Conservation (phyloP, 2,888 invertebrate species). For the Mythimna ferrago region DNA sequence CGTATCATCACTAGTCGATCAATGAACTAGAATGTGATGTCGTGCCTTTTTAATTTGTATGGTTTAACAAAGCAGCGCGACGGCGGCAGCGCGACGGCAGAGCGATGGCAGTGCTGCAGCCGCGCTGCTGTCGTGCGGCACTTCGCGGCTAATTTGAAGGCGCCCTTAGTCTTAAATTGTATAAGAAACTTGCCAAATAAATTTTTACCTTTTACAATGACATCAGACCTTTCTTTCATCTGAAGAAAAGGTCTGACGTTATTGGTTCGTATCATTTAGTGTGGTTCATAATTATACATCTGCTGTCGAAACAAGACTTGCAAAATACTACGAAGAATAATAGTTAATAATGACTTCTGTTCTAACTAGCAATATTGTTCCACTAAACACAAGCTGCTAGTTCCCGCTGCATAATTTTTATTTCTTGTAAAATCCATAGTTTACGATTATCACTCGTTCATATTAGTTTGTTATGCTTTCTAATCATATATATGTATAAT, state of each 20-base stretch:
- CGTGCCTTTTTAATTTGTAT: too few relatives aligned
- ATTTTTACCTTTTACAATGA: neutral
- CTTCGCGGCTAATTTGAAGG: too few relatives aligned
- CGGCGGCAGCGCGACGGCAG: too few relatives aligned
- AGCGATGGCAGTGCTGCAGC: too few relatives aligned
- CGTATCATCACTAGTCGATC: too few relatives aligned
- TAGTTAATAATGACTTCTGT: constrained; percentile 19
- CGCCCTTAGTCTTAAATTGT: too few relatives aligned
- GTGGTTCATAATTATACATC: neutral
- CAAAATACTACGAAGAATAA: constrained; percentile 13
- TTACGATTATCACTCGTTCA: constrained; percentile 25
- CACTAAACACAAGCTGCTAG: neutral
- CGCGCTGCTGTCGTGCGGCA: too few relatives aligned
- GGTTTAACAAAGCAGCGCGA: too few relatives aligned
- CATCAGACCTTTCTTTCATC: too few relatives aligned
- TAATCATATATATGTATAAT: constrained; percentile 41
- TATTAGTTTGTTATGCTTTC: constrained; percentile 61
- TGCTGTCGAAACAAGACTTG: neutral
- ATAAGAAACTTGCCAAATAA: neutral
- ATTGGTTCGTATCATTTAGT: neutral
- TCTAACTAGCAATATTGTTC: constrained; percentile 5
- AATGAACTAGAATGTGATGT: too few relatives aligned
- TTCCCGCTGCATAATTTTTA: constrained; percentile 7
- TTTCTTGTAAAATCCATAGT: constrained; percentile 46
- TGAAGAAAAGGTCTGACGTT: too few relatives aligned